These are phyloP conservation scores for Phylloscopus collybita DNA, from an alignment of 2,797 vertebrate genomes.

Conservation along the genomic window DNA sequence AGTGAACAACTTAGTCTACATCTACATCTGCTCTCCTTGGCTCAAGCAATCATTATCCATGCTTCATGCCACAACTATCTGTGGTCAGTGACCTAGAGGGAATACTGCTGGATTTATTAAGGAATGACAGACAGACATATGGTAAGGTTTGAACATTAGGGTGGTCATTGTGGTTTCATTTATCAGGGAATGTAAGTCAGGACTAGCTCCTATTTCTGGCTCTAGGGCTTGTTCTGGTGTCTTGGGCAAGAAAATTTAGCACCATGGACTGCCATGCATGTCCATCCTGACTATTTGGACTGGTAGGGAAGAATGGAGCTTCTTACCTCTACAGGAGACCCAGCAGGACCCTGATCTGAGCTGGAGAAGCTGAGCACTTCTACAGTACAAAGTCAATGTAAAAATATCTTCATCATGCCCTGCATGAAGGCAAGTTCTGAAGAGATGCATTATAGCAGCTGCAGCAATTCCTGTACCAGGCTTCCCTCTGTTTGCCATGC, in stretches of 20 bases:
- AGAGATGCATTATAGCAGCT: not conserved
- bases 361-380: not conserved
- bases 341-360: not conserved
- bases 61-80: not conserved
- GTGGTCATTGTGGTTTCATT: constrained; percentile 18
- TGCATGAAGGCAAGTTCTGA: not conserved
- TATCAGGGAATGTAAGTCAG: not conserved
- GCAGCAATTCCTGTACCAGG: not conserved
- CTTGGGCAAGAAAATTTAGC: not conserved
- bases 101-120: not conserved
- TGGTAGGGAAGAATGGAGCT: not conserved
- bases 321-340: not conserved
- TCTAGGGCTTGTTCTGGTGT: not conserved
- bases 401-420: not conserved
- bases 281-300: not conserved
- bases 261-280: not conserved
- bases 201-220: not conserved
- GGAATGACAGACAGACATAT: not conserved
- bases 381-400: not conserved
- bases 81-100: not conserved
- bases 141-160: not conserved
- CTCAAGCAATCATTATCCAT: not conserved
- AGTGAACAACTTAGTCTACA: not conserved
- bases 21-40: not conserved
- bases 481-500: not conserved